Percentiles rank a stretch among this genome's conserved stretches.
Conservation (phyloP, 2,113 vertebrate genomes). For the Plestiodon gilberti region DNA sequence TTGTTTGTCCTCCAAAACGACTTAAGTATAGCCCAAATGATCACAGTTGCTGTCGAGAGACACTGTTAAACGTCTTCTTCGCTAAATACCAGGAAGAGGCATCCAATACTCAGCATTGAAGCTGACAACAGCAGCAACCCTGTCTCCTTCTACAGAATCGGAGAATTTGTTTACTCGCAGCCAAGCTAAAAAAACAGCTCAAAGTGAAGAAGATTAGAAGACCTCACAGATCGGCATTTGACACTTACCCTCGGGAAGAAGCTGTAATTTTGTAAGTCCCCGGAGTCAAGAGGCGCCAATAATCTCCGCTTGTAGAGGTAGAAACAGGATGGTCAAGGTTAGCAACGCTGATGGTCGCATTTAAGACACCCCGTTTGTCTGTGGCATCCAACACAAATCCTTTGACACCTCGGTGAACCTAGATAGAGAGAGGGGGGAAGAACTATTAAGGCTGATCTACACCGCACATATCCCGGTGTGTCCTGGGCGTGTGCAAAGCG, state of each 20-base stretch:
- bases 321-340: constrained; percentile 85
- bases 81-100: background rate
- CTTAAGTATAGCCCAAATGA: background rate
- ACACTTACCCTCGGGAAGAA: constrained; percentile 88
- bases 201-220: background rate
- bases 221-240: background rate
- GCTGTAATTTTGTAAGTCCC: constrained; percentile 88
- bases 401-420: constrained; percentile 90
- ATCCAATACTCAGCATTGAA: background rate
- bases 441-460: too few species aligned
- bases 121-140: background rate
- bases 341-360: constrained; percentile 89
- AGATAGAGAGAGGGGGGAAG: constrained; percentile 20
- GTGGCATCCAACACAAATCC: constrained; percentile 90
- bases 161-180: background rate
- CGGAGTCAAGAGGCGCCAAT: constrained; percentile 92
- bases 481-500: too few species aligned
- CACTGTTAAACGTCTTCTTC: background rate
- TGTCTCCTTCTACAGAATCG: background rate
- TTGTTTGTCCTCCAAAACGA: background rate
- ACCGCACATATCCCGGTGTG: too few species aligned
- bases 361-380: constrained; percentile 87
- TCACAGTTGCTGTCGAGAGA: background rate
- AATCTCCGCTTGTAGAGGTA: constrained; percentile 89
- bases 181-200: background rate